Evolutionary conservation across 2,113 vertebrate genomes (phyloP).

Genomic region (Callorhinus ursinus): DNA sequence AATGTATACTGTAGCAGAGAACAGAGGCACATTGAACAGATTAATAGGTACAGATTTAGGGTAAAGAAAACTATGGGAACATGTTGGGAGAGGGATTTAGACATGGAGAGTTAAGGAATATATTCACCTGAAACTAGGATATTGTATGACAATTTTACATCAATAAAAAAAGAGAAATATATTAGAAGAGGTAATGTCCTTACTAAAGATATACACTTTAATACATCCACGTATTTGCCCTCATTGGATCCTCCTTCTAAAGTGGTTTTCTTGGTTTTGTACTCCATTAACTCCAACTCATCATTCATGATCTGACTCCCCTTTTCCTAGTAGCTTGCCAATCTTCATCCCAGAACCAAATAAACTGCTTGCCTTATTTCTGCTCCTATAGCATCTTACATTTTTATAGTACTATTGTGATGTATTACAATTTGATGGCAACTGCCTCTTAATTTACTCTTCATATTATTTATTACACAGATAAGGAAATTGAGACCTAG

Average conservation of each 20-base stretch:
- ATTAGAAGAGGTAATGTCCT: neutral
- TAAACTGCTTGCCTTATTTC: neutral
- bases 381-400: neutral
- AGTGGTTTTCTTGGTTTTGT: constrained; percentile 14
- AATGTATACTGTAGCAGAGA: constrained; percentile 14
- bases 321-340: neutral
- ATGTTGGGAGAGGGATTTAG: neutral
- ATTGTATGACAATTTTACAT: neutral
- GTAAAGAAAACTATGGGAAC: constrained; percentile 27
- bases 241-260: neutral
- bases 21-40: neutral
- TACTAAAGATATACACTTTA: neutral
- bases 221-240: neutral
- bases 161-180: neutral
- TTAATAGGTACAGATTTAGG: constrained; percentile 23
- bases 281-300: neutral
- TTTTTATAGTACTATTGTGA: neutral
- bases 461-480: constrained; percentile 21
- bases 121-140: neutral
- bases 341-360: constrained; percentile 9
- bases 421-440: constrained; percentile 1
- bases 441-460: constrained; percentile 1
- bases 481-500: neutral
- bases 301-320: neutral
- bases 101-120: neutral